Conservation (phyloP, 2,797 vertebrate genomes). For the Peromyscus nudipes region DNA sequence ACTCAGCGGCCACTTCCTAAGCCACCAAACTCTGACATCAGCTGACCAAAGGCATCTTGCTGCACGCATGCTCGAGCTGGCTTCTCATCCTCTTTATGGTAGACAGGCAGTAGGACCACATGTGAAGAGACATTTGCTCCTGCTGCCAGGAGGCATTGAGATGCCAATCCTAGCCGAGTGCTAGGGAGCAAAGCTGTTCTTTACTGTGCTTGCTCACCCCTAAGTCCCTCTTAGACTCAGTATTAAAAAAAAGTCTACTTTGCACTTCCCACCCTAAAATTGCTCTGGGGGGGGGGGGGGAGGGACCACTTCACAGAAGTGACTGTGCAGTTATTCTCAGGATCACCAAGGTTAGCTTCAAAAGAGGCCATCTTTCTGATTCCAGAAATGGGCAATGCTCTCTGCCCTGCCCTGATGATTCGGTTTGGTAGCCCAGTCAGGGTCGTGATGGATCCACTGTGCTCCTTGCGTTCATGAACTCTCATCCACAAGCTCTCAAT, state of each 20-base stretch:
- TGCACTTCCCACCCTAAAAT: too few species aligned
- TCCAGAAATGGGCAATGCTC: not conserved
- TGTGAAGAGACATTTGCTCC: constrained; percentile 95
- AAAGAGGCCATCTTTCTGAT: not conserved
- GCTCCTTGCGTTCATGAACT: not conserved
- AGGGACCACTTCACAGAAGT: constrained; percentile 96
- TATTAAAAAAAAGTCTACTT: too few species aligned
- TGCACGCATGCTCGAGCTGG: constrained; percentile 94
- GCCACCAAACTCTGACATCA: constrained; percentile 93
- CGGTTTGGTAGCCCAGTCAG: not conserved
- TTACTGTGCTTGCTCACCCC: constrained; percentile 96
- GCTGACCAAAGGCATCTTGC: constrained; percentile 96
- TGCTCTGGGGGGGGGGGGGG: too few species aligned
- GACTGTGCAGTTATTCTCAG: constrained; percentile 94
- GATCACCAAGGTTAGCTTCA: constrained; percentile 85
- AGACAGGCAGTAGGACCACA: constrained; percentile 94
- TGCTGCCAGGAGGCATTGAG: constrained; percentile 87
- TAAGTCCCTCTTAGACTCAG: constrained; percentile 96
- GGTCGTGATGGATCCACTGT: not conserved
- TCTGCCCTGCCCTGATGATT: not conserved
- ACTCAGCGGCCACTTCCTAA: constrained; percentile 94
- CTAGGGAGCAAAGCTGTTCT: constrained; percentile 93
- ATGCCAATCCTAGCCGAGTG: constrained; percentile 96
- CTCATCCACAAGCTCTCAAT: not conserved
- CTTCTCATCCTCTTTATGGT: constrained; percentile 96